Evolutionary conservation across 2,113 vertebrate genomes (phyloP).

Genomic region (Anolis carolinensis): DNA sequence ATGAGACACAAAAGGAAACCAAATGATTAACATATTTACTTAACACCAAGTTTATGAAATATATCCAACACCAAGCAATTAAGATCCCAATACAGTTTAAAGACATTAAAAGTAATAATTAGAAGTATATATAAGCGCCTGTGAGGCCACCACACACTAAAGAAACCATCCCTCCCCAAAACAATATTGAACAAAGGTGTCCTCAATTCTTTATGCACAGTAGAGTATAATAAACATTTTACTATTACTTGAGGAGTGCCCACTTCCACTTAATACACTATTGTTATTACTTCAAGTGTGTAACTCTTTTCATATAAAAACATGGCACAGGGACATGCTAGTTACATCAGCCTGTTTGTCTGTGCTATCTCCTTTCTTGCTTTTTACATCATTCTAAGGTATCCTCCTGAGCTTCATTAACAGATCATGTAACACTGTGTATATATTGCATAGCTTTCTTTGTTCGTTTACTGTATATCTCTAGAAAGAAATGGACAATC

Average conservation of each 20-base stretch:
- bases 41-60: background rate
- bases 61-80: background rate
- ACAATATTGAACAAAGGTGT: background rate
- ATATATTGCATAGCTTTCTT: conserved; percentile 49
- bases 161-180: background rate
- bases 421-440: conserved; percentile 47
- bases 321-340: background rate
- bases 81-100: background rate
- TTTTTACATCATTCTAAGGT: conserved; percentile 75
- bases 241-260: background rate
- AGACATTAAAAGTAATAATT: background rate
- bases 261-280: background rate
- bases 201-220: background rate
- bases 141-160: background rate
- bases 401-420: conserved; percentile 69
- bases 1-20: background rate
- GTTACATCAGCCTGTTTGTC: conserved; percentile 76
- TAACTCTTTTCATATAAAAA: conserved; percentile 23
- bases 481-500: conserved; percentile 14
- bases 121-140: background rate
- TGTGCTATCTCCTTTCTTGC: conserved; percentile 66
- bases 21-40: background rate
- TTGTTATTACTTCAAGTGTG: background rate
- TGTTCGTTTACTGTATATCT: conserved; percentile 27
- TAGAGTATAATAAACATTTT: background rate